Evolutionary conservation across 2,113 vertebrate genomes (phyloP).

Genomic region (Garra rufa): DNA sequence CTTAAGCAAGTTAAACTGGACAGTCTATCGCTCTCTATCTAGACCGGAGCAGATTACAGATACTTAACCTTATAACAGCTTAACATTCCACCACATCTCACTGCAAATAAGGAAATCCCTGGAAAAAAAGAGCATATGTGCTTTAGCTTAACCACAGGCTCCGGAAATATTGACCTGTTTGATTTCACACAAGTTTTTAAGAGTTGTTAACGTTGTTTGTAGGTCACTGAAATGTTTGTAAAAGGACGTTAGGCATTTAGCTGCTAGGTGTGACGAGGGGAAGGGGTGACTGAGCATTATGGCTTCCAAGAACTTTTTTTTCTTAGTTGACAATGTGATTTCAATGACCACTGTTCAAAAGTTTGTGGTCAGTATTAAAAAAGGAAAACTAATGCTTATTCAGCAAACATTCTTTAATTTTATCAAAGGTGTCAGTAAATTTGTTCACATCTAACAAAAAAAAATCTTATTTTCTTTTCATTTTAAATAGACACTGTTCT

Average conservation of each 20-base stretch:
- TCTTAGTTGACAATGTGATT: neutral
- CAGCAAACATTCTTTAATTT: no score
- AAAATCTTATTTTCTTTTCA: neutral
- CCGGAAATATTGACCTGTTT: constrained; percentile 28
- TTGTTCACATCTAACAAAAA: no score
- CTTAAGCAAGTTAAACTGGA: constrained; percentile 3
- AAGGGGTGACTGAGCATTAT: neutral
- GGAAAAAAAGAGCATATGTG: neutral
- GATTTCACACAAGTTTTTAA: constrained; percentile 13
- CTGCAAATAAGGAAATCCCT: constrained; percentile 3
- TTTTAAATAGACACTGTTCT: no score
- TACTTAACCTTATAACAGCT: neutral
- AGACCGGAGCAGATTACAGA: neutral
- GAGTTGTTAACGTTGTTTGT: constrained; percentile 40
- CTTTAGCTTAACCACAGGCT: neutral
- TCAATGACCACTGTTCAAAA: neutral
- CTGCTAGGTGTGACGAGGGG: constrained; percentile 38
- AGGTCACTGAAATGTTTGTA: constrained; percentile 46
- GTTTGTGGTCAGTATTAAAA: no score
- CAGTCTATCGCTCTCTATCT: neutral
- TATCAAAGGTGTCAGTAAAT: no score
- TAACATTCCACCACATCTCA: constrained; percentile 14
- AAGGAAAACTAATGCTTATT: no score
- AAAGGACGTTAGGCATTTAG: constrained; percentile 39
- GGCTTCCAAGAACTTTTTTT: neutral